Conservation (phyloP, 1,140 invertebrate genomes). For the Ceratoteleas bidentatus region DNA sequence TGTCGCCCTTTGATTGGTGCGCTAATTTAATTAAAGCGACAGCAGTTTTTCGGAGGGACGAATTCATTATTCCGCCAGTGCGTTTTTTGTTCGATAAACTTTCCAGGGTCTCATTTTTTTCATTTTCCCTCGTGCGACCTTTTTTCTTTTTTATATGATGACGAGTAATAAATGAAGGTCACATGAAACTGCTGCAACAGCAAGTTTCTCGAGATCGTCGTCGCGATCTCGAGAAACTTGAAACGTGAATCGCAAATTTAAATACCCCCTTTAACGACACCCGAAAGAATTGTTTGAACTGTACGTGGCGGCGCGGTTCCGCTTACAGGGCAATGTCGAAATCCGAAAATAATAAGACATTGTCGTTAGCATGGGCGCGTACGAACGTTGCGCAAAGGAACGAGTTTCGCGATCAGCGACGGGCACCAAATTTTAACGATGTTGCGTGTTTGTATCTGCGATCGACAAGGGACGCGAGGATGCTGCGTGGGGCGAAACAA, state of each 20-base stretch:
- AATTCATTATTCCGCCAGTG: no score
- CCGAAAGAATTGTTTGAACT: not conserved
- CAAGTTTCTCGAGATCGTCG: no score
- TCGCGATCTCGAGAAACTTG: no score
- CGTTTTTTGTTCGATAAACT: no score
- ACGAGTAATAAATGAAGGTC: no score
- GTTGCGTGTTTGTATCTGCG: constrained; percentile 31
- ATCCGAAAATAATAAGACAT: constrained; percentile 24
- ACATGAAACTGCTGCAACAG: no score
- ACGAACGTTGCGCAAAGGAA: constrained; percentile 12
- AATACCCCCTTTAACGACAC: not conserved
- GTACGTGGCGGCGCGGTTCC: not conserved
- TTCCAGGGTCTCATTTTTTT: no score
- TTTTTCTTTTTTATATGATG: no score
- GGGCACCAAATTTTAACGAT: constrained; percentile 45
- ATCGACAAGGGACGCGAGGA: constrained; percentile 40
- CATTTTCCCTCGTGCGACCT: no score
- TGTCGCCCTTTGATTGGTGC: constrained; percentile 45
- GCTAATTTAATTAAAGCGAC: constrained; percentile 47
- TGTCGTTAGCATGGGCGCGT: constrained; percentile 19
- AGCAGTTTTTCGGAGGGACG: constrained; percentile 29
- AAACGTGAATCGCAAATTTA: no score
- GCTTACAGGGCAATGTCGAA: not conserved
- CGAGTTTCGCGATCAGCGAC: constrained; percentile 29
- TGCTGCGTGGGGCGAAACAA: constrained; percentile 26